Base-by-base conservation (phyloP, 1,140 invertebrate genomes). In the Drosophila parabipectinata region DNA sequence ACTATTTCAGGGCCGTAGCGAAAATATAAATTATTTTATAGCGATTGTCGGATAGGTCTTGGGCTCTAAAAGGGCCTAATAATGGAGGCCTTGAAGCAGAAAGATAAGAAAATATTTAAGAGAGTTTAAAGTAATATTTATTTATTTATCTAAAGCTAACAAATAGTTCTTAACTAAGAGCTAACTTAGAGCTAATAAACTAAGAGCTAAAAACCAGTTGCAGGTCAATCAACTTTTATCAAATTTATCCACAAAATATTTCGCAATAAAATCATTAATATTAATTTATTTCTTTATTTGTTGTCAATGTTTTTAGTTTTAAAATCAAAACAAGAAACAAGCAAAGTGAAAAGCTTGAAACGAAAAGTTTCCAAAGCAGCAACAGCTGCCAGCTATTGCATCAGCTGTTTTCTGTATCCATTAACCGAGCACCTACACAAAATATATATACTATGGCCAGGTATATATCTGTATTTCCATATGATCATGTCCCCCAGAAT, bases 1-100 rank as follows among this genome's bases (percentile, higher is more conserved):
- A 84, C 82, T 84, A 87, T 66, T 87, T 84, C 81, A 84, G 77
- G 81, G 81, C 77, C 81, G 41, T 44, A 8, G 3, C 44, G 61
- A 24, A 32, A 57, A 74, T 61, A 74, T 61, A 61, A 63, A 68
- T 10, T 59, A 67, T 41, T 74, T 37, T 41, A 21, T 10, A 45
- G 39, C 66, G 56, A 58, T 51, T 53, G 60, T 18, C 44, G 4
- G 52, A 21, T 45, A 8, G 37, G 47, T 41, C 47, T 55, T 44
- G 14, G 39, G n/a, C 24, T 9, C 26, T 24, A 30, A 18, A 60
- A 30, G 41, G 41, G 51, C 10, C 9, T 15, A 56, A 10, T 15
- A 28, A 2, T 21, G 21, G 3, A 21, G 21, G 21, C 3, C 21
- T 21, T 21, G 21, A 21, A 3, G 3, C 21, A 21, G 21, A 21